A percentile compares a stretch with the other conserved stretches of the same genome.
Evolutionary conservation across 2,113 vertebrate genomes (phyloP).

Genomic region (Morone saxatilis): DNA sequence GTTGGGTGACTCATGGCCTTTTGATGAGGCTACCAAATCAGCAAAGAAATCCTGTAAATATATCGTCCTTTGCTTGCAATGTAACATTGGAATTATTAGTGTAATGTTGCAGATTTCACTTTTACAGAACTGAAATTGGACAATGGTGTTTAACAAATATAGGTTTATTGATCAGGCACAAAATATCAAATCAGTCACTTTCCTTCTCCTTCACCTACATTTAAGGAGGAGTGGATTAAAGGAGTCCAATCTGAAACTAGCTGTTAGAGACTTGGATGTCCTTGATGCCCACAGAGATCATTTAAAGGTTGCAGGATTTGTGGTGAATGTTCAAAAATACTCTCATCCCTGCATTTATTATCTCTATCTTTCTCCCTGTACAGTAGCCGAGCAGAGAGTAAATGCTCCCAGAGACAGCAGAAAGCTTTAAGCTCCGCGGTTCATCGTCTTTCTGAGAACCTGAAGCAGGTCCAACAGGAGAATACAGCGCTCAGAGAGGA

Average conservation of each 20-base stretch:
- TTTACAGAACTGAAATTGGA: not conserved
- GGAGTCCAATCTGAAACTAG: not conserved
- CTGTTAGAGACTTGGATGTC: not conserved
- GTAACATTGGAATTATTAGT: not conserved
- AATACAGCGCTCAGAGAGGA: conserved; percentile 89
- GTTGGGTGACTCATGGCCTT: not conserved
- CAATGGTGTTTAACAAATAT: no score
- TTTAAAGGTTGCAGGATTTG: not conserved
- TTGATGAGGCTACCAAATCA: not conserved
- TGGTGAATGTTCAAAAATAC: not conserved
- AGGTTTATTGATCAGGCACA: not conserved
- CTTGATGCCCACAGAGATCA: not conserved
- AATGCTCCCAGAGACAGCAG: conserved; percentile 83
- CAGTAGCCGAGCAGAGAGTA: conserved; percentile 83
- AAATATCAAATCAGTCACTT: not conserved
- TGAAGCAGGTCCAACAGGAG: conserved; percentile 90
- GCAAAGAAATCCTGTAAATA: not conserved
- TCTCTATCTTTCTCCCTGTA: not conserved
- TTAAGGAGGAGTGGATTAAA: not conserved
- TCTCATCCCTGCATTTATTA: not conserved
- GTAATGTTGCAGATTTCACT: not conserved
- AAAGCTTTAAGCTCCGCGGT: conserved; percentile 86
- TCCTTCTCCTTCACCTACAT: not conserved
- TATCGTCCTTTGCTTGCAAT: not conserved
- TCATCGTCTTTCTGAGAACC: conserved; percentile 86